phyloP scores from a whole-genome alignment of 2,888 invertebrate species.

The Dorcus parallelipipedus region DNA sequence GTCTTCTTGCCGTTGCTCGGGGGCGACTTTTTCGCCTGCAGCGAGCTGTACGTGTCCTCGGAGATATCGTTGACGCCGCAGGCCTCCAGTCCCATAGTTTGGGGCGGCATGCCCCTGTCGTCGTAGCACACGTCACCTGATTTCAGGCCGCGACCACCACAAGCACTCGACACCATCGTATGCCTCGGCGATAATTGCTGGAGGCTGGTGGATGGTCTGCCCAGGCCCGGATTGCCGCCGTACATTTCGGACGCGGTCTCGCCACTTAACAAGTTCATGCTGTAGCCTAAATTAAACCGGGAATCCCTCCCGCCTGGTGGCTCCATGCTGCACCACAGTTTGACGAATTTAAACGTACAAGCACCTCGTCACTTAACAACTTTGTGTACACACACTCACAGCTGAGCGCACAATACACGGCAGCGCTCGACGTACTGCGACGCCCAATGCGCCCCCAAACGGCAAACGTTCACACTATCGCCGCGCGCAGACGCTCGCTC shows the following conservation, averaged over 20 bases:
- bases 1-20: conserved; percentile 97
- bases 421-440: conserved; percentile 47
- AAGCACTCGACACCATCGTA: conserved; percentile 48
- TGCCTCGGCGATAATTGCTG: conserved; percentile 53
- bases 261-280: conserved; percentile 77
- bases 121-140: conserved; percentile 77
- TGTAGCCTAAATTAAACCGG: conserved; percentile 84
- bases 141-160: conserved; percentile 49
- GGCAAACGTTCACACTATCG: conserved; percentile 41
- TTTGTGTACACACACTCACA: conserved; percentile 42
- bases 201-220: conserved; percentile 62
- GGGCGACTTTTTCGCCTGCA: conserved; percentile 83
- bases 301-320: conserved; percentile 86
- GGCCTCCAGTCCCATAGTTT: conserved; percentile 50
- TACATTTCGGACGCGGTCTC: conserved; percentile 78
- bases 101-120: conserved; percentile 54
- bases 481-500: conserved; percentile 40
- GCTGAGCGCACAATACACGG: conserved; percentile 42
- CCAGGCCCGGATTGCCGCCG: conserved; percentile 52
- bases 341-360: conserved; percentile 32
- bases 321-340: conserved; percentile 69
- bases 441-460: conserved; percentile 43
- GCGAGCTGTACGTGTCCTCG: conserved; percentile 73
- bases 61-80: conserved; percentile 70
- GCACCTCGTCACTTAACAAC: conserved; percentile 24